A percentile compares a stretch with the other conserved stretches of the same genome.
Conservation (phyloP, 1,140 invertebrate genomes). For the Arctopsyche grandis region DNA sequence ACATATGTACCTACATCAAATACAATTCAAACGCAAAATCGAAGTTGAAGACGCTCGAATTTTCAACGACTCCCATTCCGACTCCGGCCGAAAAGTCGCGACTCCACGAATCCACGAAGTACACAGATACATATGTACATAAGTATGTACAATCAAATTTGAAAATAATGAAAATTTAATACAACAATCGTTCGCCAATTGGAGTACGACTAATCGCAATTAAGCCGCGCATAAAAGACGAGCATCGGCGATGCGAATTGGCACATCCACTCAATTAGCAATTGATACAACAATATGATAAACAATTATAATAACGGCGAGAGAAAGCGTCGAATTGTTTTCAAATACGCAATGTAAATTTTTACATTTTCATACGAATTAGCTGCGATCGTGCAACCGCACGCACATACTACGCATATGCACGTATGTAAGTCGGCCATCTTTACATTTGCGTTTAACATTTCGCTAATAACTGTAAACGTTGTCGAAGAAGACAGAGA, state of each 20-base stretch:
- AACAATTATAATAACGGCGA: neutral
- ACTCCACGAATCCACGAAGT: too few species aligned
- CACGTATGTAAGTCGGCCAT: neutral
- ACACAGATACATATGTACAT: neutral
- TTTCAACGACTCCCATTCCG: too few species aligned
- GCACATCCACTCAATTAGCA: neutral
- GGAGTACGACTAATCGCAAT: too few species aligned
- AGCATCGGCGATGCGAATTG: neutral
- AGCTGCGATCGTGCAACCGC: neutral
- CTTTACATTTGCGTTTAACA: neutral
- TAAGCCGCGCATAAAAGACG: too few species aligned
- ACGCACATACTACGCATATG: neutral
- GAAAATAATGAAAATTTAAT: neutral
- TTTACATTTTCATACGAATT: too few species aligned
- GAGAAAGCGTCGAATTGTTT: neutral
- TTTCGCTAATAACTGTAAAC: neutral
- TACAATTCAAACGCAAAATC: too few species aligned
- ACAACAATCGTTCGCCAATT: neutral
- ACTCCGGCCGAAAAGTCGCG: too few species aligned
- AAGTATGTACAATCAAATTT: neutral
- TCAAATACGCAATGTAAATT: neutral
- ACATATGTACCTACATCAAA: too few species aligned
- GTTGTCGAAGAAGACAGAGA: neutral
- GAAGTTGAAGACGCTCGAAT: too few species aligned
- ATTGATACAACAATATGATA: neutral